Conservation (phyloP, 1,140 invertebrate species). For the Vanessa tameamea region DNA sequence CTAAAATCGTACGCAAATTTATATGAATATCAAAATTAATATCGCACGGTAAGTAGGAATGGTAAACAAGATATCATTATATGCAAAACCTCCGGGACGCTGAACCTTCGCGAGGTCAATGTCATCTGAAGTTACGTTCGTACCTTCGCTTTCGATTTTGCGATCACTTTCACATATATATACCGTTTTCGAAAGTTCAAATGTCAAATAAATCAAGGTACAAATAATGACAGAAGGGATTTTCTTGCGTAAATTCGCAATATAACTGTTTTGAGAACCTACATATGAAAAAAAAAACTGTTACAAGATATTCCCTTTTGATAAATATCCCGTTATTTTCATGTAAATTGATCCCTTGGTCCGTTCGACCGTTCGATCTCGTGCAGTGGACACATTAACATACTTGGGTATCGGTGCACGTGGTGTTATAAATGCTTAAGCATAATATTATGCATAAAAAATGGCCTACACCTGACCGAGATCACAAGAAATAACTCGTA, state of each 20-base stretch:
- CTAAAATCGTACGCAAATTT: constrained; percentile 62
- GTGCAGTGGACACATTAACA: constrained; percentile 27
- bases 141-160: constrained; percentile 30
- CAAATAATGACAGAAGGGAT: neutral
- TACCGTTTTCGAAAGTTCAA: constrained; percentile 16
- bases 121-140: constrained; percentile 24
- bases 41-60: constrained; percentile 27
- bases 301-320: neutral
- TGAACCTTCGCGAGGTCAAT: constrained; percentile 44
- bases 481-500: constrained; percentile 26
- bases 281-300: neutral
- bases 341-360: constrained; percentile 2
- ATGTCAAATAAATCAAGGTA: neutral
- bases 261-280: neutral
- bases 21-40: neutral
- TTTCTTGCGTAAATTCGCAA: neutral
- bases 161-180: constrained; percentile 10
- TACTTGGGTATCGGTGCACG: constrained; percentile 22
- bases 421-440: constrained; percentile 15
- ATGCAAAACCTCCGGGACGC: constrained; percentile 24
- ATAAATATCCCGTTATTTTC: constrained; percentile 18
- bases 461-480: constrained; percentile 20
- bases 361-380: constrained; percentile 4
- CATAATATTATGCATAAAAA: constrained; percentile 22
- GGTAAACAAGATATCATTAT: constrained; percentile 21